Evolutionary conservation across 2,113 vertebrate genomes (phyloP).

Genomic region (Columba livia): DNA sequence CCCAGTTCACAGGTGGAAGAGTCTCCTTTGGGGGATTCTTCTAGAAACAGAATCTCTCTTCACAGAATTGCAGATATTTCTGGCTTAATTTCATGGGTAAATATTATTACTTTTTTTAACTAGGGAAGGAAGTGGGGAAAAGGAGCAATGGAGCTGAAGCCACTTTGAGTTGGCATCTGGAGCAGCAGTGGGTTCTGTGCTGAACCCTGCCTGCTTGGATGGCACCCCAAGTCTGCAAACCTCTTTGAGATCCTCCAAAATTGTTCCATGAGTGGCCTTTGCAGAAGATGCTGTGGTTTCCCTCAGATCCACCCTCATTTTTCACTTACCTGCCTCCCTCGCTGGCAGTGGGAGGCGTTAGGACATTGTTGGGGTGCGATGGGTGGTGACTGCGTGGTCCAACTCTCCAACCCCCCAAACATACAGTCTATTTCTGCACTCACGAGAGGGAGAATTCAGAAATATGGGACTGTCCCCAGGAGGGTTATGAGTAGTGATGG

Average conservation of each 20-base stretch:
- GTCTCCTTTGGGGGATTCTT: neutral
- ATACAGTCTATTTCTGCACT: accelerated
- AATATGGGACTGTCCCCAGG: neutral
- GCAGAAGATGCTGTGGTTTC: neutral
- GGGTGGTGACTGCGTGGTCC: neutral
- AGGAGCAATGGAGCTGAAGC: neutral
- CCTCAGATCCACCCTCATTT: neutral
- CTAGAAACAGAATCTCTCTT: neutral
- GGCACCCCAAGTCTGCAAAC: neutral
- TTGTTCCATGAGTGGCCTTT: neutral
- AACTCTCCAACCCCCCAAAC: too few species aligned
- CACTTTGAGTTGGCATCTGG: neutral
- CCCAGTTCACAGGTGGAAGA: neutral
- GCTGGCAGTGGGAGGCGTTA: accelerated
- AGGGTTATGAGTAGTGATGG: neutral
- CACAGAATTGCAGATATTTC: neutral
- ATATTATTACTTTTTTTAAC: neutral
- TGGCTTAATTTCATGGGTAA: neutral
- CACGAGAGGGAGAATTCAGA: neutral
- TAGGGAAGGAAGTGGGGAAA: neutral
- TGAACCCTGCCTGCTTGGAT: neutral
- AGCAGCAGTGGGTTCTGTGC: neutral
- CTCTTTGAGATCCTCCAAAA: neutral
- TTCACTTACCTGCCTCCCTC: neutral
- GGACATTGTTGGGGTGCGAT: accelerated